Base-by-base conservation (phyloP, 92 coral and sea anemone genomes). In the Siderastrea radians region DNA sequence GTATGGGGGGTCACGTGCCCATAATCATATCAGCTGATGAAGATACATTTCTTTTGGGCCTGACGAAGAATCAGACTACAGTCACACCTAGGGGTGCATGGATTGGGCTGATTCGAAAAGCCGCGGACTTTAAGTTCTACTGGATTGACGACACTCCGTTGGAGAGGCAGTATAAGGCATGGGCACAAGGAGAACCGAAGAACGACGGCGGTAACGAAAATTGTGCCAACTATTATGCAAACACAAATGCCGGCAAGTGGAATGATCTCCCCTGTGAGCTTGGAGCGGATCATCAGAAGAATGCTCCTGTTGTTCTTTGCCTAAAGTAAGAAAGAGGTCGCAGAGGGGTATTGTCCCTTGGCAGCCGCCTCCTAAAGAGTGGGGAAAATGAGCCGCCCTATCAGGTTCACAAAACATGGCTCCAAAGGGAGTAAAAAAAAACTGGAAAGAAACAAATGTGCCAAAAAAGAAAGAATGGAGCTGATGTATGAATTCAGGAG, bases 131-230 rank as follows among this genome's bases (percentile, higher is more conserved):
- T 0, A 78, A 78, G 72, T 78, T 63, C 59, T 78, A 78, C 72
- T 63, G 72, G 83, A n/a, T 65, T 19, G 72, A 78, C 53, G 83
- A 9, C 71, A 78, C 83, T 49, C 83, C 70, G n/a, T 13, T 61
- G 51, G 49, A 7, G 51, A 50, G 72, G 0, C 43, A 50, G 3
- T 78, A 61, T 26, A 15, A 48, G 26, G 2, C 72, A 1, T 78
- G 83, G 83, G 58, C n/a, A 59, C 0, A 0, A 14, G 72, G 47
- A 15, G 59, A 78, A 47, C 72, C 83, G 12, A 47, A n/a, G 12
- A 59, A 59, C n/a, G 6, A 3, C 13, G 6, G 63, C 3, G 10
- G 10, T 10, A 59, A 3, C 3, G 63, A 59, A 8, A 5, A 59
- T 10, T 59, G 63, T 59, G 63, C 15, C 14, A 5, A 59, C 63